These are phyloP conservation scores for Sus cebifrons DNA, from an alignment of 2,797 vertebrate species.

Conservation along the genomic window DNA sequence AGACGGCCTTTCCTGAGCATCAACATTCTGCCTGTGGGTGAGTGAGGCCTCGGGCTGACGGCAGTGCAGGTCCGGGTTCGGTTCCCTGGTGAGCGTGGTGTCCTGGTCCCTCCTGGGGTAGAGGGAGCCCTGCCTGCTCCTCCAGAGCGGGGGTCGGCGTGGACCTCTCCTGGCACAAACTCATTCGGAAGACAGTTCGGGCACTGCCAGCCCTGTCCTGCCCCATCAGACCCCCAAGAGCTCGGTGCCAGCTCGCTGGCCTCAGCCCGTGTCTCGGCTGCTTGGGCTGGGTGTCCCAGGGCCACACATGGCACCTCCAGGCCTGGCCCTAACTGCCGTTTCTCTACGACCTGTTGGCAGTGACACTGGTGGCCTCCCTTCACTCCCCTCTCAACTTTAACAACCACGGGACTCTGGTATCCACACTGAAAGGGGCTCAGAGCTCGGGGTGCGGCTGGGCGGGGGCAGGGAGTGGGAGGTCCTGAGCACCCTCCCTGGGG, in stretches of 20 bases:
- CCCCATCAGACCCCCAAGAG: background rate
- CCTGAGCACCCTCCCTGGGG: background rate
- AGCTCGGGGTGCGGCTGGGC: fast-evolving
- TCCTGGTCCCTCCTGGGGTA: background rate
- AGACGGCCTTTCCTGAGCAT: conserved; percentile 39
- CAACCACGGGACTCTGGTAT: fast-evolving
- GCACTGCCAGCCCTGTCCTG: fast-evolving
- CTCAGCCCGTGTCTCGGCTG: fast-evolving
- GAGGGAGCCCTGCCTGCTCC: background rate
- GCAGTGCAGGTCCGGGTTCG: background rate
- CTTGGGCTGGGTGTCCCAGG: background rate
- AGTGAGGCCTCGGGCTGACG: conserved; percentile 33
- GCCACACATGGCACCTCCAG: fast-evolving
- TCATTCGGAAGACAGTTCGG: background rate
- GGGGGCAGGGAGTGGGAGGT: background rate
- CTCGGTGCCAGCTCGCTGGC: fast-evolving
- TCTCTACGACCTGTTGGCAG: background rate
- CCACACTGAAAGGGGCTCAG: fast-evolving
- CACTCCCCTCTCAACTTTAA: fast-evolving
- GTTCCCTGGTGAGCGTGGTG: no score
- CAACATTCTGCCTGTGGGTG: conserved; percentile 80
- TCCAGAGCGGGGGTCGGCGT: no score
- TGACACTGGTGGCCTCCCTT: background rate
- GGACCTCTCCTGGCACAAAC: no score
- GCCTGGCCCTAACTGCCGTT: background rate